Base-by-base conservation (phyloP, 1,140 invertebrate species). In the Arion vulgaris region DNA sequence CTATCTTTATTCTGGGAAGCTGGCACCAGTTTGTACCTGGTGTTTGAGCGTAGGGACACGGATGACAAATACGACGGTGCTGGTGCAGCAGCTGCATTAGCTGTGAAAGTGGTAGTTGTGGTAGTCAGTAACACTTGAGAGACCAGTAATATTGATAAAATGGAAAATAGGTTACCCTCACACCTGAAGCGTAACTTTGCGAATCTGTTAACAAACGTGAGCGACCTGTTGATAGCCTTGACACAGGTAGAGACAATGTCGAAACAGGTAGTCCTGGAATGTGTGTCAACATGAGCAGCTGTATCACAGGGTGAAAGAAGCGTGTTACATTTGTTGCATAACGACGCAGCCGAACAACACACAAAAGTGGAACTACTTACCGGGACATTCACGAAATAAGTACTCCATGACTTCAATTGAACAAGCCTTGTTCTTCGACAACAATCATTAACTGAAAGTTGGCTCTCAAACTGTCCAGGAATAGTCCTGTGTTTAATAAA, bases 1-100 rank as follows among this genome's bases (percentile, higher is more conserved):
- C 80, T 87, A 78, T 86, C 87, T 87, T 86, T 88, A 38, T 77
- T 45, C 36, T 66, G 77, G 39, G 85, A 66, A 53, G 83, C 73
- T 13, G 82, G 82, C 62, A 80, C 66, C n/a, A 79, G 51, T 17
- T 45, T n/a, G 62, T 66, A 53, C 49, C 80, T 19, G 80, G 45
- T 7, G 57, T 28, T 51, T 28, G 36, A 71, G n/a, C 66, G n/a
- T 13, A 49, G 26, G 7, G 28, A 32, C 28, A 32, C 68, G 15
- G 72, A 66, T 32, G 62, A 66, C n/a, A 32, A 34, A 45, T 41
- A 84, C 39, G 82, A 80, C n/a, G 53, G 72, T 28, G 34, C 76
- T 36, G 53, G 72, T 23, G 28, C 34, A 26, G 76, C 76, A 23
- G 74, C 45, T 11, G 26, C 74, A 9, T 77, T 9, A 1, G 51